A percentile compares a stretch with the other conserved stretches of the same genome.
Conservation (phyloP, 2,797 vertebrate species). For the Erpetoichthys calabaricus region DNA sequence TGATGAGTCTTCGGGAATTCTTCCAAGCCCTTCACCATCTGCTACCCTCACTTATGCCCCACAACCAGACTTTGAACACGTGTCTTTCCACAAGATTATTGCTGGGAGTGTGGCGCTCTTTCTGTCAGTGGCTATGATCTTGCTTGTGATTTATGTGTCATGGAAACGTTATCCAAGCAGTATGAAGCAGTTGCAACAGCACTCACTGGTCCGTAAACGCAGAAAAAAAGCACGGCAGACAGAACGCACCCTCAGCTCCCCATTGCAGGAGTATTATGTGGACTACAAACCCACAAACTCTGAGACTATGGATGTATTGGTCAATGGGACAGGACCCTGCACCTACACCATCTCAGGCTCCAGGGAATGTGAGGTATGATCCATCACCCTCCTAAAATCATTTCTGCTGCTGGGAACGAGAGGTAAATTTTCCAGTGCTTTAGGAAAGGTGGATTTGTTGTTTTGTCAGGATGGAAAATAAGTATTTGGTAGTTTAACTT, state of each 20-base stretch:
- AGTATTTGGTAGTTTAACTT: slow-evolving; percentile 21
- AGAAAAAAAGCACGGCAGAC: slow-evolving; percentile 81
- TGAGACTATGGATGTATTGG: slow-evolving; percentile 94
- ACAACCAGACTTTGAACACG: slow-evolving; percentile 74
- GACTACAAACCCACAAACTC: slow-evolving; percentile 97
- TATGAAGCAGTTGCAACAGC: slow-evolving; percentile 88
- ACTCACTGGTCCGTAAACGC: slow-evolving; percentile 74
- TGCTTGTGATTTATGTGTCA: slow-evolving; percentile 90
- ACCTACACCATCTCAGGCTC: slow-evolving; percentile 97
- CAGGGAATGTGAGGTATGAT: slow-evolving; percentile 98
- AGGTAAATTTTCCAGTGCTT: slow-evolving; percentile 71
- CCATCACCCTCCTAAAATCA: slow-evolving; percentile 81
- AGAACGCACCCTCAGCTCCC: slow-evolving; percentile 79
- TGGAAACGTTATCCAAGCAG: slow-evolving; percentile 93
- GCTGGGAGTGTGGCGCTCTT: slow-evolving; percentile 88
- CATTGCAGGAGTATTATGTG: slow-evolving; percentile 97
- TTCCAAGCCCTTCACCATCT: slow-evolving; percentile 43
- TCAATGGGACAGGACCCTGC: slow-evolving; percentile 93
- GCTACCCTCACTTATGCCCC: slow-evolving; percentile 49
- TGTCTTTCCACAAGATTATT: slow-evolving; percentile 94
- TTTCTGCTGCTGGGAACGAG: slow-evolving; percentile 87
- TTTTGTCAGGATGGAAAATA: slow-evolving; percentile 33
- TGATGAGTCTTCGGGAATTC: slow-evolving; percentile 32
- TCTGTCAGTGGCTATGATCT: slow-evolving; percentile 83
- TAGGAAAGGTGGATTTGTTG: slow-evolving; percentile 4